These are phyloP conservation scores for Limnodromus scolopaceus DNA, from an alignment of 2,797 vertebrate genomes.

Conservation along the genomic window DNA sequence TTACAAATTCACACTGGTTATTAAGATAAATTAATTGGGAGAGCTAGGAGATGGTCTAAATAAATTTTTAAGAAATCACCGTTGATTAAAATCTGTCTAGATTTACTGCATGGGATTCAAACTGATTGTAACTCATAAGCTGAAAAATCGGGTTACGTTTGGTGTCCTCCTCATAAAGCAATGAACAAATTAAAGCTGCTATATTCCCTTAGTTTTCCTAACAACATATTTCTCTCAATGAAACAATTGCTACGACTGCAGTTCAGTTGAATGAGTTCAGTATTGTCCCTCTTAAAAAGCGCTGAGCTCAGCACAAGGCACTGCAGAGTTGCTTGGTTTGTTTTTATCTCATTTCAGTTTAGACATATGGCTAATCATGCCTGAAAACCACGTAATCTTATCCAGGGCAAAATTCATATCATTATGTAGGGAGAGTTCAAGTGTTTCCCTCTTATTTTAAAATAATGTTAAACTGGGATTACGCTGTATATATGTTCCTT, in stretches of 20 bases:
- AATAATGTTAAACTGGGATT: constrained; percentile 64
- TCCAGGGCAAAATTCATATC: constrained; percentile 58
- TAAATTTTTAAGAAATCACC: not conserved
- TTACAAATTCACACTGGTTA: not conserved
- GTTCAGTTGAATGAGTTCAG: not conserved
- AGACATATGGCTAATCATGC: constrained; percentile 66
- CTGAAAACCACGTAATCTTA: constrained; percentile 62
- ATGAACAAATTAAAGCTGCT: not conserved
- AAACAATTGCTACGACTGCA: constrained; percentile 22
- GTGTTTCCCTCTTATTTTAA: constrained; percentile 46
- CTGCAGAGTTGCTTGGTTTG: constrained; percentile 10
- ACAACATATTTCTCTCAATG: not conserved
- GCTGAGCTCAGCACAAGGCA: constrained; percentile 9
- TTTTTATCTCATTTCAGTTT: constrained; percentile 60
- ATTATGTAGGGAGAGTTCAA: constrained; percentile 52
- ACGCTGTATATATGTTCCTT: constrained; percentile 6
- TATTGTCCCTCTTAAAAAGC: not conserved
- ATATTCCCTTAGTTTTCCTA: not conserved
- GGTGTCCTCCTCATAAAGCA: not conserved
- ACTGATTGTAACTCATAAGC: not conserved
- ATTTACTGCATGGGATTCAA: not conserved
- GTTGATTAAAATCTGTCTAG: not conserved
- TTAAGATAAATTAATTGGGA: not conserved
- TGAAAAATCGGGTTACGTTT: not conserved
- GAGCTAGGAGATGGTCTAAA: not conserved